Percentiles rank a stretch among this genome's conserved stretches.
Evolutionary conservation across 2,797 vertebrate species (phyloP).

Genomic region (Sebastes nivosus): DNA sequence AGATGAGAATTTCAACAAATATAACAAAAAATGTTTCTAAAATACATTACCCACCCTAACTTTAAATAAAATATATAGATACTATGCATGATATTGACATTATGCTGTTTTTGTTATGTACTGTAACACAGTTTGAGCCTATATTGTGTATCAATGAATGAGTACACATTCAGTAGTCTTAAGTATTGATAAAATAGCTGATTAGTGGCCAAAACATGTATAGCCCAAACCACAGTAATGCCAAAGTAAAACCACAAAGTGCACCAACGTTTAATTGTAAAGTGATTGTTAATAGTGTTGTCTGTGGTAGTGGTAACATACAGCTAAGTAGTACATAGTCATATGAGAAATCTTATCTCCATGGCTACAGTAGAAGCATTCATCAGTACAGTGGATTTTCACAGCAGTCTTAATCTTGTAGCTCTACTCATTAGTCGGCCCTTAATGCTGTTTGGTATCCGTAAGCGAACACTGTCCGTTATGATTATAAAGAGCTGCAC

Average conservation of each 20-base stretch:
- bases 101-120: background rate
- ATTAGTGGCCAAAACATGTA: background rate
- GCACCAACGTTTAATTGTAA: background rate
- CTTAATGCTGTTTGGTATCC: constrained; percentile 58
- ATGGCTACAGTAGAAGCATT: constrained; percentile 14
- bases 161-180: background rate
- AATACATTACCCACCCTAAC: too few relatives aligned
- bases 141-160: background rate
- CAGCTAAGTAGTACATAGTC: constrained; percentile 9
- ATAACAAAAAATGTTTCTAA: background rate
- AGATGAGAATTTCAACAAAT: too few relatives aligned
- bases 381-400: constrained; percentile 29
- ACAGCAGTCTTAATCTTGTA: constrained; percentile 38
- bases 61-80: background rate
- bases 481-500: constrained; percentile 64
- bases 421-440: constrained; percentile 27
- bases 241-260: background rate
- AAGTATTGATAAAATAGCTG: constrained; percentile 1
- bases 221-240: background rate
- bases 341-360: constrained; percentile 36
- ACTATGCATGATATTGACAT: too few relatives aligned
- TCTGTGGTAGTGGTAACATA: background rate
- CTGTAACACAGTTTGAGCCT: background rate
- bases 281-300: background rate
- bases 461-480: constrained; percentile 64